Evolutionary conservation across 2,888 invertebrate genomes (phyloP), one percentile per base, ranked within the genome.

Genomic region (Cephonodes hylas): DNA sequence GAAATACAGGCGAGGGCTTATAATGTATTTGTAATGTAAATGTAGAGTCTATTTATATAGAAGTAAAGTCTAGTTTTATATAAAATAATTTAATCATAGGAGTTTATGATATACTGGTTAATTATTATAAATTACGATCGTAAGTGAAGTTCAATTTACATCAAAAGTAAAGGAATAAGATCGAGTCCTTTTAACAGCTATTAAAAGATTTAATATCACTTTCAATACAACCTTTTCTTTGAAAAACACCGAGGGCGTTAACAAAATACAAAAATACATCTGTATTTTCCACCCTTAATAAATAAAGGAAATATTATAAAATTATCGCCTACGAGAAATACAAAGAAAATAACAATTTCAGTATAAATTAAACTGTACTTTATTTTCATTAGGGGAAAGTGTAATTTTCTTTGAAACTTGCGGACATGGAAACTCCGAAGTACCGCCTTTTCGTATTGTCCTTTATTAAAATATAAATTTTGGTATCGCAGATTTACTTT

Each of bases 391-490:
- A 4, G 5, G n/a, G 31, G 18, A 31, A 15, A 27, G 31, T 31
- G 10, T 31, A 4, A 18, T 53, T 31, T 53, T 10, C 53, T 53
- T 53, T 53, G 31, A 53, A 53, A 53, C 25, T 25, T 15, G n/a
- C 13, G 38, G 6, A 22, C 20, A 20, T 7, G 15, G 7, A 8
- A 27, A 27, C 8, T 48, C 15, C 15, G 6, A 27, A 27, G 25
- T 48, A 48, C 13, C 25, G 20, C 20, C 15, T 25, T 48, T 48
- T 53, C 8, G 27, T 53, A 27, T 31, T 48, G 27, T 53, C 31
- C 53, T 31, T 31, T 53, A 31, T 10, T 53, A 31, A 31, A 53
- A 27, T 48, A 48, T 48, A 53, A 53, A 53, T 53, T 53, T 18
- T 18, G 31, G 18, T 53, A 53, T 53, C 20, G 53, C 7, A 31